These are phyloP conservation scores for Acinonyx jubatus DNA, from an alignment of 2,113 vertebrate genomes.

Conservation along the genomic window DNA sequence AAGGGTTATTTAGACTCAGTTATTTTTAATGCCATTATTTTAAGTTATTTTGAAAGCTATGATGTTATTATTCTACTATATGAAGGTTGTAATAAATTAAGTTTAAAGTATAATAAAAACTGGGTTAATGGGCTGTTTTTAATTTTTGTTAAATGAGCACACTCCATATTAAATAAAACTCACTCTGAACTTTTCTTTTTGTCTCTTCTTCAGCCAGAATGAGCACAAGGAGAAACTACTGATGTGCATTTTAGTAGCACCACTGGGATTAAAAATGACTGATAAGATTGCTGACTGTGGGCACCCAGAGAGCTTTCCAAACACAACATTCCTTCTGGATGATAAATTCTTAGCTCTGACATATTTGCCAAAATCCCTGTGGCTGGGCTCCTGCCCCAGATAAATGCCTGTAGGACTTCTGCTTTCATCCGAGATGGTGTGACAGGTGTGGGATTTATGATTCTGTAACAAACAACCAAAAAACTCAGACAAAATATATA, in stretches of 20 bases:
- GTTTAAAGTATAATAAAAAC: slow-evolving; percentile 2
- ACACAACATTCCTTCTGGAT: background rate
- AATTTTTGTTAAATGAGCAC: background rate
- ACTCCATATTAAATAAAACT: background rate
- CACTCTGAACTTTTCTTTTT: background rate
- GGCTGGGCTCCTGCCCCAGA: background rate
- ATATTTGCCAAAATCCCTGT: background rate
- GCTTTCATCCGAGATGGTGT: background rate
- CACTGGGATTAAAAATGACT: background rate
- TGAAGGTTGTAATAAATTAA: background rate
- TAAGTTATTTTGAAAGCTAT: slow-evolving; percentile 27
- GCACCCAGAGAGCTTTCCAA: background rate
- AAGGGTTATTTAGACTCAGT: background rate
- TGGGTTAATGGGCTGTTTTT: background rate
- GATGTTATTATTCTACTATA: background rate
- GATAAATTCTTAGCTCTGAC: background rate
- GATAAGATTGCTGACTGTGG: background rate
- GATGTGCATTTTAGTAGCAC: background rate
- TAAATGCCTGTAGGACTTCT: background rate
- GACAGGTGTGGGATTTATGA: background rate
- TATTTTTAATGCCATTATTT: slow-evolving; percentile 30
- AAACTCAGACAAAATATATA: background rate
- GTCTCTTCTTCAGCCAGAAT: background rate
- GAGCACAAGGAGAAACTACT: background rate
- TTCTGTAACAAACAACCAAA: background rate